Evolutionary conservation across 2,888 invertebrate species (phyloP), one percentile per base, ranked within the genome.

Genomic region (Drosophila parthenogenetica): DNA sequence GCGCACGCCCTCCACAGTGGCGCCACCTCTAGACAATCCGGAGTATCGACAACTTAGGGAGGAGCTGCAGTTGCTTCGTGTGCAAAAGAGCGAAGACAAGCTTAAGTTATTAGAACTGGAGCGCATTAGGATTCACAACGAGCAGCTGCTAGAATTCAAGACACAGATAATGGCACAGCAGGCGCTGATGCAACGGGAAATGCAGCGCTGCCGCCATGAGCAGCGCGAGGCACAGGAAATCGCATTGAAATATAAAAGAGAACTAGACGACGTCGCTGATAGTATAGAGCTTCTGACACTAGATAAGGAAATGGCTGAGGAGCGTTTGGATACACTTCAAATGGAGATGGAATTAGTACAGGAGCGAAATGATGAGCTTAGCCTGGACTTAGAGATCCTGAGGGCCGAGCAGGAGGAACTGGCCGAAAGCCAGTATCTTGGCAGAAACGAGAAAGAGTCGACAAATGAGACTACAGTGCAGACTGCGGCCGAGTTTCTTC

Each of bases 261-360:
- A 99, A 91, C 97, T 98, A 91, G 95, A 97, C 0, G 98, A 98
- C 88, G 93, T 98, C 1, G 95, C 96, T 0, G 99, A 99, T 90
- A 98, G 97, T 0, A 95, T 99, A 0, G 99, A 99, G 93, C 96
- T 99, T 95, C 97, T 98, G 0, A 98, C 99, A 0, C 93, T 99
- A 0, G 99, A 99, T 91, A 99, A 98, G 92, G 99, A 99, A 93
- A 99, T 99, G 98, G 99, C 99, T 0, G 99, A 99, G 91, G 99
- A 99, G 90, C 96, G 96, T 90, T 94, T 96, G 0, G 96, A 97
- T 91, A 95, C 95, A 0, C 90, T 96, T 37, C 97, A 97, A 91
- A 92, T 96, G 78, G 99, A 99, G 91, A 90, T 98, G 77, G 98
- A 98, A 62, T 95, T 96, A 74, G 94, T 96, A 54, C 96, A 96